Conservation (phyloP, 2,888 invertebrate species). For the Timema cristinae region DNA sequence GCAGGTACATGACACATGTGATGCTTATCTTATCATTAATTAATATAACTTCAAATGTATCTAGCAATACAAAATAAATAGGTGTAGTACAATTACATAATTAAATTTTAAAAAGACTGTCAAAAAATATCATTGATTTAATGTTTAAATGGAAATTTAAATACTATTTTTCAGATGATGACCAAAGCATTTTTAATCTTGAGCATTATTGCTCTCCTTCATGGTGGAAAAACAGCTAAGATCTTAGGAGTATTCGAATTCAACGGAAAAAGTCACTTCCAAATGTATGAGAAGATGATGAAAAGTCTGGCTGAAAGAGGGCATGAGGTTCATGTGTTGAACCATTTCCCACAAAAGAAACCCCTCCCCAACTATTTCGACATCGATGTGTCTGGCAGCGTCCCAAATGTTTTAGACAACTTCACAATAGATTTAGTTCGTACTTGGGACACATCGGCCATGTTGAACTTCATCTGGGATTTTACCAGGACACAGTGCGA, state of each 20-base stretch:
- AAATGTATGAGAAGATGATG: constrained; percentile 46
- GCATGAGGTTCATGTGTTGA: constrained; percentile 52
- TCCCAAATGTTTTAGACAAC: constrained; percentile 14
- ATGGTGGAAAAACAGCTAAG: constrained; percentile 34
- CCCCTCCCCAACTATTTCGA: constrained; percentile 44
- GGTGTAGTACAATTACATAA: no score
- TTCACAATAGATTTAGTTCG: constrained; percentile 8
- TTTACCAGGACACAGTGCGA: constrained; percentile 11
- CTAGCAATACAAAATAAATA: no score
- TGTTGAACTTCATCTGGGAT: constrained; percentile 15
- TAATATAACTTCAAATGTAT: no score
- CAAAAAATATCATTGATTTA: no score
- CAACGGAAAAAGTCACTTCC: constrained; percentile 50
- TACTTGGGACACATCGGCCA: background rate
- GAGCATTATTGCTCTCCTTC: background rate
- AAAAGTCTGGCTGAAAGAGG: constrained; percentile 50
- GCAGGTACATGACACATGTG: no score
- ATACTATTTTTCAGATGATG: no score
- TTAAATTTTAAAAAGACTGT: no score
- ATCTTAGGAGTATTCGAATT: constrained; percentile 51
- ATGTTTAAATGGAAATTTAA: no score
- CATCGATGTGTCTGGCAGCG: constrained; percentile 20
- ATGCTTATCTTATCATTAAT: no score
- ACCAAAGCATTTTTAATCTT: no score
- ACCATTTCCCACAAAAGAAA: constrained; percentile 43